A percentile compares a stretch with the other conserved stretches of the same genome.
These are phyloP conservation scores for Drosophila niveifrons DNA, from an alignment of 2,888 invertebrate species.

Conservation along the genomic window DNA sequence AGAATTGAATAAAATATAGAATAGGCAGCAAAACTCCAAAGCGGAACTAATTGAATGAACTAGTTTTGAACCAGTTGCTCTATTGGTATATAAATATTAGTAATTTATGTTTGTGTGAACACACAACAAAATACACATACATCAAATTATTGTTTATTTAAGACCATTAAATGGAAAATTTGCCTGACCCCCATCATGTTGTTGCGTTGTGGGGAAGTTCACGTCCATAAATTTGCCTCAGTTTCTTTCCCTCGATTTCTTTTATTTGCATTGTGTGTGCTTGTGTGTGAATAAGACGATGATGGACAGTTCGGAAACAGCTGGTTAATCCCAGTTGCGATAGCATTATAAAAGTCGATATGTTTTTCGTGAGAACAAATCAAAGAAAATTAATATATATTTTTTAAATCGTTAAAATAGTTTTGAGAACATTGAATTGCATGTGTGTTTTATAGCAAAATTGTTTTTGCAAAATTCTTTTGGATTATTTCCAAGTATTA, in stretches of 20 bases:
- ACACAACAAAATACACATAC: conserved; percentile 1
- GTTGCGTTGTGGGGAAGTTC: too few relatives aligned
- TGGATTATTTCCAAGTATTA: conserved; percentile 12
- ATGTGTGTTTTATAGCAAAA: not conserved
- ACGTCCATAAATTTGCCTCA: conserved; percentile 35
- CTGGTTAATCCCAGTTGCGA: conserved; percentile 21
- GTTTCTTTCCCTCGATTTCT: conserved; percentile 25
- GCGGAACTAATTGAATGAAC: conserved; percentile 1
- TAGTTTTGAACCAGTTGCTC: not conserved
- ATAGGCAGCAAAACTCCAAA: not conserved
- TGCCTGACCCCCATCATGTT: conserved; percentile 12
- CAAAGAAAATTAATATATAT: not conserved
- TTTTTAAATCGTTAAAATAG: not conserved
- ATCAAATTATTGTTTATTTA: conserved; percentile 22
- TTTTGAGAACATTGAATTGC: not conserved
- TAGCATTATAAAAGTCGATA: not conserved
- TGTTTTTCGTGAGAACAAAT: too few relatives aligned
- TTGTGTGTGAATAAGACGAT: not conserved
- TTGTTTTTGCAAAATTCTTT: not conserved
- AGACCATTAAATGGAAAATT: conserved; percentile 29
- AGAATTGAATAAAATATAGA: not conserved
- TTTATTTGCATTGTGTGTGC: conserved; percentile 21
- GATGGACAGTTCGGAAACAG: conserved; percentile 12
- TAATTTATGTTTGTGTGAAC: conserved; percentile 7
- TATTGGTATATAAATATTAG: conserved; percentile 1